These are phyloP conservation scores for Sciurus carolinensis DNA, from an alignment of 2,797 vertebrate genomes.

Conservation along the genomic window DNA sequence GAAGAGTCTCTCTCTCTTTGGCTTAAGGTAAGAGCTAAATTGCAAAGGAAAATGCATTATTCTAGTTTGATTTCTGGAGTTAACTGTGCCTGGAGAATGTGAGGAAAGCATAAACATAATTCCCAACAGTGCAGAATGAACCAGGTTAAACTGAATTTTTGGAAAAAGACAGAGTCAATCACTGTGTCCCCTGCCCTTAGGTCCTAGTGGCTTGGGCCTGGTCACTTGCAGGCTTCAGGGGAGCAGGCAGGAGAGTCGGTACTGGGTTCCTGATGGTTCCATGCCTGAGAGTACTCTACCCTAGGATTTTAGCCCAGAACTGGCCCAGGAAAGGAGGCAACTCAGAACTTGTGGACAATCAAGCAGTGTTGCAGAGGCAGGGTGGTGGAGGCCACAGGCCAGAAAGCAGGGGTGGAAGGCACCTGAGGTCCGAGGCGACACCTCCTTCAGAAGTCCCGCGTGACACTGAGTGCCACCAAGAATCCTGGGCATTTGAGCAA, in stretches of 20 bases:
- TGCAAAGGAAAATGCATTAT: not conserved
- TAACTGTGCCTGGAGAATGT: not conserved
- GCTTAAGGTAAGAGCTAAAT: conserved; percentile 89
- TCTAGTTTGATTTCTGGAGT: not conserved
- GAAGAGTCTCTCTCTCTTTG: conserved; percentile 50
- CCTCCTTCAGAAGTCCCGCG: rapidly evolving
- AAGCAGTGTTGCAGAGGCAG: not conserved
- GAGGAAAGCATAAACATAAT: not conserved
- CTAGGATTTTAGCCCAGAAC: conserved; percentile 84
- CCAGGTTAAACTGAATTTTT: not conserved
- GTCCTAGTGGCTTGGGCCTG: not conserved
- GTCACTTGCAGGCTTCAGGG: not conserved
- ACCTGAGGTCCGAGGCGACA: not conserved
- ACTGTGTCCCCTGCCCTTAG: rapidly evolving
- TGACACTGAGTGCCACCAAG: rapidly evolving
- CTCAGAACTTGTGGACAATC: conserved; percentile 85
- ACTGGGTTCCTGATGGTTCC: not conserved
- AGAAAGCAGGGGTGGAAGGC: not conserved
- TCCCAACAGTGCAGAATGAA: not conserved
- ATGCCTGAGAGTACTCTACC: not conserved
- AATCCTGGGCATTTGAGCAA: not conserved
- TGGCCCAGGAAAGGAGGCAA: conserved; percentile 84
- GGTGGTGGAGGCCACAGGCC: not conserved
- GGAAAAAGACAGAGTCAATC: not conserved
- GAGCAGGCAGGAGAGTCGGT: not conserved